Percentiles rank a stretch among this genome's conserved stretches.
Evolutionary conservation across 1,140 invertebrate species (phyloP).

Genomic region (Penaeus vannamei): DNA sequence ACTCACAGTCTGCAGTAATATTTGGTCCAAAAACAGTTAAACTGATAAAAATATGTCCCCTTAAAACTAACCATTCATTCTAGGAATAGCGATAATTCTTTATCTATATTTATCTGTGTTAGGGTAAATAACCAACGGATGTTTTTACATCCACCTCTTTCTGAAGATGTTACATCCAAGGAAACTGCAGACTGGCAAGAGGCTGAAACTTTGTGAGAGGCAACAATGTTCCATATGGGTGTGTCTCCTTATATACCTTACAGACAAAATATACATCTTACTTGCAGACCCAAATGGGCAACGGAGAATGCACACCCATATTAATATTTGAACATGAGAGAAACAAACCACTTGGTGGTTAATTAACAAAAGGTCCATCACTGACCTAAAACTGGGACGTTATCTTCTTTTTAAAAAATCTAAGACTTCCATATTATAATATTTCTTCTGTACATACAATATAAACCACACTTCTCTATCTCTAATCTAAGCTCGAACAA

Average conservation of each 20-base stretch:
- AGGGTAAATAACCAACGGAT: not conserved
- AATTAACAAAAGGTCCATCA: slow-evolving; percentile 65
- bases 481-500: slow-evolving; percentile 66
- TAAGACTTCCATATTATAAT: slow-evolving; percentile 64
- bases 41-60: not conserved
- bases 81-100: no score
- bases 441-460: slow-evolving; percentile 63
- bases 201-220: slow-evolving; percentile 44
- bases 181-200: slow-evolving; percentile 52
- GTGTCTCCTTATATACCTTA: slow-evolving; percentile 56
- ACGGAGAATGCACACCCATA: slow-evolving; percentile 57
- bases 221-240: slow-evolving; percentile 61
- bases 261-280: slow-evolving; percentile 65
- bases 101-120: no score
- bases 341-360: slow-evolving; percentile 65
- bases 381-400: slow-evolving; percentile 64
- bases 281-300: slow-evolving; percentile 50
- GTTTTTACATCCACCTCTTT: not conserved
- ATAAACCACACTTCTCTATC: slow-evolving; percentile 66
- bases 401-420: slow-evolving; percentile 63
- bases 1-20: slow-evolving; percentile 51
- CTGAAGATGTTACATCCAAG: no score
- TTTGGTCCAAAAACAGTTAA: slow-evolving; percentile 22
- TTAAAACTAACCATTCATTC: no score
- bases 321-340: slow-evolving; percentile 60